A percentile compares a stretch with the other conserved stretches of the same genome.
Conservation (phyloP, 2,888 invertebrate species). For the Gisinianus flammeolus region DNA sequence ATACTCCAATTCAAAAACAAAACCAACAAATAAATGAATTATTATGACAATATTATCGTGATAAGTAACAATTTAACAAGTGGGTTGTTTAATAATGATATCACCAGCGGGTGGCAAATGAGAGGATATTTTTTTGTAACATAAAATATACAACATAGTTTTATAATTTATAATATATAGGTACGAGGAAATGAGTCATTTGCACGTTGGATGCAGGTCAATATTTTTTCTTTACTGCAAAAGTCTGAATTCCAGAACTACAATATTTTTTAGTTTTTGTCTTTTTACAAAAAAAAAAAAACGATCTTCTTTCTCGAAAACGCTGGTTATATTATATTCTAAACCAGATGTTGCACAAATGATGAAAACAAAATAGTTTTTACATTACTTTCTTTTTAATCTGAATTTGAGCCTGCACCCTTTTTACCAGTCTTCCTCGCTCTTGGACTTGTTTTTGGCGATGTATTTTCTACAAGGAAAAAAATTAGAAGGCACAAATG, state of each 20-base stretch:
- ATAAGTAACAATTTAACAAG: slow-evolving; percentile 10
- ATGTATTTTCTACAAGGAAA: slow-evolving; percentile 69
- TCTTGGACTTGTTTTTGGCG: slow-evolving; percentile 60
- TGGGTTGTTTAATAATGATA: neutral
- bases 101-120: neutral
- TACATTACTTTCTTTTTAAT: too few species aligned
- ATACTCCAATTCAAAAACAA: too few species aligned
- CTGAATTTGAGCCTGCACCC: slow-evolving; percentile 31
- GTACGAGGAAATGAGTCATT: slow-evolving; percentile 32
- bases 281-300: slow-evolving; percentile 1
- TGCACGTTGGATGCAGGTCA: neutral
- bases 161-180: slow-evolving; percentile 18
- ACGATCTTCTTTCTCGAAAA: slow-evolving; percentile 15
- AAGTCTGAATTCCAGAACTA: slow-evolving; percentile 23
- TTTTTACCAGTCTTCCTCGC: slow-evolving; percentile 42
- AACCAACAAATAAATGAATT: slow-evolving; percentile 31
- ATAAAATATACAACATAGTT: too few species aligned
- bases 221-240: slow-evolving; percentile 14
- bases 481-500: slow-evolving; percentile 45
- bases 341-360: slow-evolving; percentile 12
- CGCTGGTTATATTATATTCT: slow-evolving; percentile 15
- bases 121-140: too few species aligned
- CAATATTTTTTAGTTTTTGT: slow-evolving; percentile 21
- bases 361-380: slow-evolving; percentile 25
- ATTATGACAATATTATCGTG: slow-evolving; percentile 10